phyloP scores from a whole-genome alignment of 2,888 invertebrate species.

The Diogma glabrata region DNA sequence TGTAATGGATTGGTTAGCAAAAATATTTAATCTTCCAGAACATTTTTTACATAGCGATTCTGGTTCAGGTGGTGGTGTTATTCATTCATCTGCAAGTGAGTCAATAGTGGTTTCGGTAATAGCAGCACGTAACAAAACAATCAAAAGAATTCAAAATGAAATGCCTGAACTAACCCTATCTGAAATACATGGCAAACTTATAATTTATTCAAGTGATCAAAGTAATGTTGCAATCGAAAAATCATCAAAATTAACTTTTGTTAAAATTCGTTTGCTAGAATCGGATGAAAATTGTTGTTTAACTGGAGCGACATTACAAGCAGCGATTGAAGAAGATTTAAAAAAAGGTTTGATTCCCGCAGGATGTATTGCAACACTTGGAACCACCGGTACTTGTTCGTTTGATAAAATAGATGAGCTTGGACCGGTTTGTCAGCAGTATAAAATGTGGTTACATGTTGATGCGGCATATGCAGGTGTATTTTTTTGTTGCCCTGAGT shows the following conservation, averaged over 20 bases:
- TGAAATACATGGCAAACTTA: constrained; percentile 48
- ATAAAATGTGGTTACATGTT: constrained; percentile 81
- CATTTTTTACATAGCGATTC: constrained; percentile 59
- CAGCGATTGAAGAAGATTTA: constrained; percentile 1
- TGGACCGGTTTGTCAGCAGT: constrained; percentile 65
- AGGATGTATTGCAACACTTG: constrained; percentile 72
- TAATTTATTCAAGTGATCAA: constrained; percentile 67
- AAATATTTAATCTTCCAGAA: constrained; percentile 63
- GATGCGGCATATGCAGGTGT: constrained; percentile 95
- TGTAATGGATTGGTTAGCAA: constrained; percentile 80
- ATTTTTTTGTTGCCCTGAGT: constrained; percentile 83
- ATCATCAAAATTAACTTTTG: constrained; percentile 61
- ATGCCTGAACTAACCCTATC: constrained; percentile 20
- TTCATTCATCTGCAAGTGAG: constrained; percentile 74
- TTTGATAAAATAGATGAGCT: constrained; percentile 80
- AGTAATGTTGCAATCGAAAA: constrained; percentile 76
- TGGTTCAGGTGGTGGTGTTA: constrained; percentile 63
- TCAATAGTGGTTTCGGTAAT: constrained; percentile 63
- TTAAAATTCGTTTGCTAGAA: constrained; percentile 56
- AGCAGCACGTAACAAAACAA: constrained; percentile 53
- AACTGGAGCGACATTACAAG: constrained; percentile 25
- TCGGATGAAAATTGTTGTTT: constrained; percentile 51
- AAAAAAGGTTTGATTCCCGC: constrained; percentile 70
- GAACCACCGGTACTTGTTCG: constrained; percentile 76
- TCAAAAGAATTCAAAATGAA: constrained; percentile 34